phyloP scores from a whole-genome alignment of 2,113 vertebrate species.

The Cynopterus brachyotis region DNA sequence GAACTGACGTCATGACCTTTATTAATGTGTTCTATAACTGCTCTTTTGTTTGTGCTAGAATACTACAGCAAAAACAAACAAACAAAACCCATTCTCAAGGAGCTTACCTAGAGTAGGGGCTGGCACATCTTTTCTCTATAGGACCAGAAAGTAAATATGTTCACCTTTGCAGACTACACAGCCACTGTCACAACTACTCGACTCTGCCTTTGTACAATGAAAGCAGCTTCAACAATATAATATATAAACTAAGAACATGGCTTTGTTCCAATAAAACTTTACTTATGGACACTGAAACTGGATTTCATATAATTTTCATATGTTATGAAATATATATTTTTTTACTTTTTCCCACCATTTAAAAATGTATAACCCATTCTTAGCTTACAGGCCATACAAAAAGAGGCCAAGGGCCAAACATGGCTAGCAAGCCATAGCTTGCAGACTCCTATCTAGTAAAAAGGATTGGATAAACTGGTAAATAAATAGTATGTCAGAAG shows the following conservation, averaged over 20 bases:
- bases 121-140: not conserved
- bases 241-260: not conserved
- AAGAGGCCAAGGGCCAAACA: not conserved
- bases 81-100: not conserved
- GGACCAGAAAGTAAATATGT: not conserved
- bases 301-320: not conserved
- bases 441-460: not conserved
- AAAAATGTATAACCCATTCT: not conserved
- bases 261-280: not conserved
- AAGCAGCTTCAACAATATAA: not conserved
- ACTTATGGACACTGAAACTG: not conserved
- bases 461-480: not conserved
- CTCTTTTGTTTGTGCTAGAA: not conserved
- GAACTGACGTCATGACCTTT: not conserved
- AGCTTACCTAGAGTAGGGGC: not conserved
- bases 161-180: not conserved
- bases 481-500: not conserved
- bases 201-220: not conserved
- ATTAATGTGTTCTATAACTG: not conserved
- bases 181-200: not conserved
- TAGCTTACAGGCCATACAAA: not conserved
- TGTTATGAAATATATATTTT: not conserved
- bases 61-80: not conserved
- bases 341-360: not conserved
- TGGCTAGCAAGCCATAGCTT: not conserved